Conservation (phyloP, 1,140 invertebrate species). For the Brachionus manjavacas region DNA sequence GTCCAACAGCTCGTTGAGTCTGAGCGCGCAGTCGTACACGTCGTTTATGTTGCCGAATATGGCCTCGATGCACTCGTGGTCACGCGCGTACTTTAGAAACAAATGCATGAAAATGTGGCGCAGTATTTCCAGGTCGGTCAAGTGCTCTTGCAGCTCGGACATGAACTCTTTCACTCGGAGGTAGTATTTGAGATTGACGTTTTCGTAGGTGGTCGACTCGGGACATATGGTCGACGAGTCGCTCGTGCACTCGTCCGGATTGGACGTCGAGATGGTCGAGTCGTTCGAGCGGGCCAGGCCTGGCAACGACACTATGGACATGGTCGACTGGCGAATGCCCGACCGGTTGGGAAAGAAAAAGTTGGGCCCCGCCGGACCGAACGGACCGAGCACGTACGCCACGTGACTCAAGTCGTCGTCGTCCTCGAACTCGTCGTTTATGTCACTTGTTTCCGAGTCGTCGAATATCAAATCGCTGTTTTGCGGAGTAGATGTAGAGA, state of each 20-base stretch:
- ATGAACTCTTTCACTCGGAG: constrained; percentile 21
- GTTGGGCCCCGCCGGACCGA: background rate
- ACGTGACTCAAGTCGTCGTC: constrained; percentile 20
- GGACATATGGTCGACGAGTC: constrained; percentile 19
- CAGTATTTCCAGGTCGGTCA: constrained; percentile 1
- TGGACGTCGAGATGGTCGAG: background rate
- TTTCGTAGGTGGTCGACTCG: constrained; percentile 19
- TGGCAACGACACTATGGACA: background rate
- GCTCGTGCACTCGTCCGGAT: background rate
- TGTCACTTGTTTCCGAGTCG: constrained; percentile 12
- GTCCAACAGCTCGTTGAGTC: background rate
- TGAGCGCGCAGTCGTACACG: constrained; percentile 31
- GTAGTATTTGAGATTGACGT: background rate
- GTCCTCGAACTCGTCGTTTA: background rate
- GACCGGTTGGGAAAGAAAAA: background rate
- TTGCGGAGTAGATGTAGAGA: background rate
- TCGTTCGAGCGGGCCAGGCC: background rate
- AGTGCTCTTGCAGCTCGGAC: constrained; percentile 17
- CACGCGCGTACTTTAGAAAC: background rate
- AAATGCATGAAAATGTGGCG: constrained; percentile 27
- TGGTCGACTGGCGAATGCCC: background rate
- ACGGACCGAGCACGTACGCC: background rate
- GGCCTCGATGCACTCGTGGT: background rate
- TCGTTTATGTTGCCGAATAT: constrained; percentile 37
- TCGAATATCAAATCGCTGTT: constrained; percentile 1